A percentile compares a stretch with the other conserved stretches of the same genome.
Conservation (phyloP, 2,113 vertebrate genomes). For the Ctenomys sociabilis region DNA sequence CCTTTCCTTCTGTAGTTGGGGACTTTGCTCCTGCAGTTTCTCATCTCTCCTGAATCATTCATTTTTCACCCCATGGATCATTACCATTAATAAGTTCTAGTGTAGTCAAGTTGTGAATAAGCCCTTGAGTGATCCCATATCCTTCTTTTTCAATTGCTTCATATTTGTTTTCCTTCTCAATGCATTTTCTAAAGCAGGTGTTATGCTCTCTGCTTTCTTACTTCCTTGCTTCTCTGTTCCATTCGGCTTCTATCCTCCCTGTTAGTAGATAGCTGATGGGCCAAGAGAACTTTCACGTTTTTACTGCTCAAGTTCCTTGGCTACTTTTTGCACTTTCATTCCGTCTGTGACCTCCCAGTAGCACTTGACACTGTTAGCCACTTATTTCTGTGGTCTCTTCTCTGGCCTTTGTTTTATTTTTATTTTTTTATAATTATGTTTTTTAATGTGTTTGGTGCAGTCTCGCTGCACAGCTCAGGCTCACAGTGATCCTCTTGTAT, state of each 20-base stretch:
- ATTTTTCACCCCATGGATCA: not conserved
- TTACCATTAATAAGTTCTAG: not conserved
- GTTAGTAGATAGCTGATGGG: not conserved
- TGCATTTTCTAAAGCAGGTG: not conserved
- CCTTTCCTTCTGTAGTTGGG: not conserved
- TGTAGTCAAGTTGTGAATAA: not conserved
- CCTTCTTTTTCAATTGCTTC: not conserved
- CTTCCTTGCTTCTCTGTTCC: not conserved
- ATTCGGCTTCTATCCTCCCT: not conserved
- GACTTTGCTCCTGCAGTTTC: not conserved
- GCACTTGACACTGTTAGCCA: not conserved
- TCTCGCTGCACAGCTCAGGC: too few relatives aligned
- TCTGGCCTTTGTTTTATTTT: not conserved
- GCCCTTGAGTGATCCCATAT: not conserved
- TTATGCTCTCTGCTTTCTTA: fast-evolving
- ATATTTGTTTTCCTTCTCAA: not conserved
- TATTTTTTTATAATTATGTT: too few relatives aligned
- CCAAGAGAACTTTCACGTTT: not conserved
- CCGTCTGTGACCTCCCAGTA: not conserved
- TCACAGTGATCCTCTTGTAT: too few relatives aligned
- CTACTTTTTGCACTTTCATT: not conserved
- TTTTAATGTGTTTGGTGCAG: too few relatives aligned
- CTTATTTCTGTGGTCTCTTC: not conserved
- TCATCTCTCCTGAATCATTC: not conserved
- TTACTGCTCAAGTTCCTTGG: not conserved